These are phyloP conservation scores for Enteromius unitaeniatus DNA, from an alignment of 2,797 vertebrate genomes.

Conservation along the genomic window DNA sequence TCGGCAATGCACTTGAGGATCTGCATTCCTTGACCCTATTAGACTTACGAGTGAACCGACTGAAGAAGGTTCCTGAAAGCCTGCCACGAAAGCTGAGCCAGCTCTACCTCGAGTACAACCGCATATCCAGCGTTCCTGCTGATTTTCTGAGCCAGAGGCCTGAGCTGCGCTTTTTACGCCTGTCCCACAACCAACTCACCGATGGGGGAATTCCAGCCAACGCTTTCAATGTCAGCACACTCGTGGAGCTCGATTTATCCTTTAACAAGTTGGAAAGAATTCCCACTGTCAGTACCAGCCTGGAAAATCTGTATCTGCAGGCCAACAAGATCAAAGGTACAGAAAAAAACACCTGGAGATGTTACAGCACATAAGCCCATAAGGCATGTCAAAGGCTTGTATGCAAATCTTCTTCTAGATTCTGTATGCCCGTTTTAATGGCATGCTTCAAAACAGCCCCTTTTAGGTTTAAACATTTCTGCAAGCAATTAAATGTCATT, in stretches of 20 bases:
- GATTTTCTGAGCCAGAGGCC: conserved; percentile 82
- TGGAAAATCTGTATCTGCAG: conserved; percentile 95
- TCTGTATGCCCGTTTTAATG: no score
- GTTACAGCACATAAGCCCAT: background rate
- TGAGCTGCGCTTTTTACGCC: conserved; percentile 86
- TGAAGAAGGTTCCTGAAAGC: conserved; percentile 83
- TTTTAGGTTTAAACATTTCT: no score
- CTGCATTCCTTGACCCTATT: conserved; percentile 87
- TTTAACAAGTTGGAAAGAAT: conserved; percentile 92
- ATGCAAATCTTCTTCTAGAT: background rate
- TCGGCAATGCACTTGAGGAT: conserved; percentile 83
- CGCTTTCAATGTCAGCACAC: conserved; percentile 88
- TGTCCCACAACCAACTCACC: conserved; percentile 90
- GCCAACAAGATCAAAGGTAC: conserved; percentile 95
- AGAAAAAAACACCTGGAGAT: conserved; percentile 52
- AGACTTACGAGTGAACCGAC: conserved; percentile 88
- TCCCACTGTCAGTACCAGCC: conserved; percentile 86
- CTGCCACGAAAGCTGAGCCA: conserved; percentile 85
- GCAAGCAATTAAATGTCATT: no score
- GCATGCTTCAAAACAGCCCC: background rate
- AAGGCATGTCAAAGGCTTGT: background rate
- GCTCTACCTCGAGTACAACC: conserved; percentile 91
- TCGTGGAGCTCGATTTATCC: conserved; percentile 93
- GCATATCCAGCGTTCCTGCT: conserved; percentile 83
- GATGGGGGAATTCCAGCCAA: conserved; percentile 87